phyloP scores from a whole-genome alignment of 2,113 vertebrate genomes.

The Fregetta grallaria region DNA sequence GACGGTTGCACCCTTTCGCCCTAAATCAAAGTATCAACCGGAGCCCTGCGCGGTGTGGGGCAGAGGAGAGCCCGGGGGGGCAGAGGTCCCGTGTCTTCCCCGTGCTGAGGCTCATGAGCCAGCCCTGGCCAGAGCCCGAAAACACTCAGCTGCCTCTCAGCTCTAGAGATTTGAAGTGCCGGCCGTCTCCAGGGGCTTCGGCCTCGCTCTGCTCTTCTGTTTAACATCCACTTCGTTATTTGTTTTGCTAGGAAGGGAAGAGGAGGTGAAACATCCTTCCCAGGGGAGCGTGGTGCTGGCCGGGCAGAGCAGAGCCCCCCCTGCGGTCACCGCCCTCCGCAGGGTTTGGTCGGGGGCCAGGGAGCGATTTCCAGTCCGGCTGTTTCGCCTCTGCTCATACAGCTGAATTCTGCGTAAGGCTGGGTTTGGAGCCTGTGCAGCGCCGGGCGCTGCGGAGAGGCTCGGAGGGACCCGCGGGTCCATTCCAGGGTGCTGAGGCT shows the following conservation, averaged over 20 bases:
- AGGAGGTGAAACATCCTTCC: conserved; percentile 4
- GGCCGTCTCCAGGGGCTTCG: neutral
- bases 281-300: neutral
- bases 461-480: fast-evolving
- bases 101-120: neutral
- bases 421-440: neutral
- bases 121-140: neutral
- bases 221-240: neutral
- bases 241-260: conserved; percentile 1
- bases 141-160: neutral
- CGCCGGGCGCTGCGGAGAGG: fast-evolving
- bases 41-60: neutral
- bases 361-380: neutral
- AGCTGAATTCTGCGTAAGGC: neutral
- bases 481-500: neutral
- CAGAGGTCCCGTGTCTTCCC: neutral
- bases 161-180: neutral
- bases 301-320: neutral
- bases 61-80: neutral
- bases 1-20: fast-evolving
- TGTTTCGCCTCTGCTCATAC: neutral
- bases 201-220: neutral
- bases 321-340: neutral
- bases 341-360: neutral
- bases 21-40: neutral